Percentiles rank a stretch among this genome's conserved stretches.
Conservation (phyloP, 2,113 vertebrate genomes). For the Turdus rufiventris region DNA sequence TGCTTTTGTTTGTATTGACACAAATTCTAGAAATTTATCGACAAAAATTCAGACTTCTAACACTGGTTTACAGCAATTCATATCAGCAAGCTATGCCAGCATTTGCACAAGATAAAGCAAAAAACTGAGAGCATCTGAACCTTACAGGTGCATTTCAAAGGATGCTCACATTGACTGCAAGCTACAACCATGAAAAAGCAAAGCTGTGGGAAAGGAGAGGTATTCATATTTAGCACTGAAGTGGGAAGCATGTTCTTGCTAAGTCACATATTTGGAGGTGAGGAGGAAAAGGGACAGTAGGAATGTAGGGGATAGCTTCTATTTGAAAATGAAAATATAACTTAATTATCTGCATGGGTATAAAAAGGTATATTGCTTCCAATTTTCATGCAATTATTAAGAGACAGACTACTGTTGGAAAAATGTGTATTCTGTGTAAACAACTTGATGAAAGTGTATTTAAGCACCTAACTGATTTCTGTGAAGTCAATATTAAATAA, state of each 20-base stretch:
- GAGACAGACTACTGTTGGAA: background rate
- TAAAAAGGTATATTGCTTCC: background rate
- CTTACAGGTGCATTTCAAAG: background rate
- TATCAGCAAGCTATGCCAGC: background rate
- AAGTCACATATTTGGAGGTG: background rate
- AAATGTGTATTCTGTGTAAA: background rate
- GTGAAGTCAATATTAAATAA: background rate
- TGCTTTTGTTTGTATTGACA: background rate
- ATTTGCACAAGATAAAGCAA: background rate
- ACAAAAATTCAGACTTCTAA: background rate
- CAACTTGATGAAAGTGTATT: background rate
- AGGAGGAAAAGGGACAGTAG: background rate
- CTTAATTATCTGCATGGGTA: background rate
- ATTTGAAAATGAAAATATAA: background rate
- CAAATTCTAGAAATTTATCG: background rate
- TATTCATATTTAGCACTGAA: background rate
- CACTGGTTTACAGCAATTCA: background rate
- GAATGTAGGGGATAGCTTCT: background rate
- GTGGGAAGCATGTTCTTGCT: background rate
- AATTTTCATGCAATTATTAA: background rate
- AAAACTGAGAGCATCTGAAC: background rate
- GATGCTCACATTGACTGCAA: background rate
- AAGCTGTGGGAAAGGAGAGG: background rate
- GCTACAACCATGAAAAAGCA: background rate
- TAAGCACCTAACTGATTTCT: background rate